Evolutionary conservation across 2,797 vertebrate genomes (phyloP).

Genomic region (Phyllotis vaccarum): DNA sequence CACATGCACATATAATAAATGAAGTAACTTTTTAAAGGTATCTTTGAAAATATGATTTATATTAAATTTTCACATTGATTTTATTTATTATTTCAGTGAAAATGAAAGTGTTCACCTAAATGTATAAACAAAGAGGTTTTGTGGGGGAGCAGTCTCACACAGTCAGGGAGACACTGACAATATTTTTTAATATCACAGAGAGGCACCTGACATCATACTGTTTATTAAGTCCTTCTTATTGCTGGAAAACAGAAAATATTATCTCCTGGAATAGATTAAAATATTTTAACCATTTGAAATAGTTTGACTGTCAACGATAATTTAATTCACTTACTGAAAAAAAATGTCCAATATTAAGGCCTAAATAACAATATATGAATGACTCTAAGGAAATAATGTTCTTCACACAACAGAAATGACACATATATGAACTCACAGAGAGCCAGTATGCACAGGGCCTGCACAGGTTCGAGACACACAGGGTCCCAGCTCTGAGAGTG

Average conservation of each 20-base stretch:
- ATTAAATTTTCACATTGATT: conserved; percentile 25
- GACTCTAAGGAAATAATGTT: background rate
- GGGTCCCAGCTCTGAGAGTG: background rate
- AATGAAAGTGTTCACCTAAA: background rate
- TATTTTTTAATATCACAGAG: background rate
- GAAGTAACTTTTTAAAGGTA: background rate
- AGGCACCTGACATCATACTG: background rate
- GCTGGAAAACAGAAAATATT: background rate
- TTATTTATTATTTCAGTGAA: conserved; percentile 31
- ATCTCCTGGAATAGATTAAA: background rate
- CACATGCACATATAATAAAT: background rate
- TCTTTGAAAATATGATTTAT: background rate
- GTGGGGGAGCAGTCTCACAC: no score
- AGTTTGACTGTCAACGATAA: conserved; percentile 10
- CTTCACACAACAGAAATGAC: background rate
- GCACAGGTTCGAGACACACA: background rate
- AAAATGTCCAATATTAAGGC: conserved; percentile 22
- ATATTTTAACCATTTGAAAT: background rate
- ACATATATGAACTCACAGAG: background rate
- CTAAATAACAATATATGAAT: background rate
- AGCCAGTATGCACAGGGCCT: no score
- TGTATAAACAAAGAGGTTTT: background rate
- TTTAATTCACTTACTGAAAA: background rate
- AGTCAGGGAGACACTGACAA: background rate
- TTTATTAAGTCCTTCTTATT: background rate